These are phyloP conservation scores for Drosophila tripunctata DNA, from an alignment of 2,888 invertebrate species.

Conservation along the genomic window DNA sequence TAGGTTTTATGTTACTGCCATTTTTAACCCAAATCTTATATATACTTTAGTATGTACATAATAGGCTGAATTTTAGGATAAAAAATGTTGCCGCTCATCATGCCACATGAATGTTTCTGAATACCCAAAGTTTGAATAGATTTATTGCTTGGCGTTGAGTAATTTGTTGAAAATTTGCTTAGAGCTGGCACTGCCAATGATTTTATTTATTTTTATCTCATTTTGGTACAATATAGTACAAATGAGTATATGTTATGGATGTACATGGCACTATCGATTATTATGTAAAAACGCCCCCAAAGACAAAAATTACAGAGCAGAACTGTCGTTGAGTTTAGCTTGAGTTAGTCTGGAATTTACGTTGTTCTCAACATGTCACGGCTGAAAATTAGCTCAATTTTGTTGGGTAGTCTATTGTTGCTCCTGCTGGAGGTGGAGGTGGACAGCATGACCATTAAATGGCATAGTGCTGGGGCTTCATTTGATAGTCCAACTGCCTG, in stretches of 20 bases:
- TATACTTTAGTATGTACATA: too few species aligned
- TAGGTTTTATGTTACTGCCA: too few species aligned
- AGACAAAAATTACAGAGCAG: conserved; percentile 15
- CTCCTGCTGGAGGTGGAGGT: conserved; percentile 50
- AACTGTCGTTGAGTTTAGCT: conserved; percentile 7
- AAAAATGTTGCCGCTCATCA: too few species aligned
- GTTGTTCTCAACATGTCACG: conserved; percentile 46
- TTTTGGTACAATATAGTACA: too few species aligned
- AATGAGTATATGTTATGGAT: neutral
- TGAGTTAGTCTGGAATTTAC: conserved; percentile 12
- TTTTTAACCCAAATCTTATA: too few species aligned
- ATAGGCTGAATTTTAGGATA: too few species aligned
- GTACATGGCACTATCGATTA: conserved; percentile 8
- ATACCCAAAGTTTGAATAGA: neutral
- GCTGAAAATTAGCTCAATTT: conserved; percentile 1
- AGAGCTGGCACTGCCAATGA: conserved; percentile 7
- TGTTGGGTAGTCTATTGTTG: conserved; percentile 22
- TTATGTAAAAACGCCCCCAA: conserved; percentile 57
- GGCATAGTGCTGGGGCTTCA: conserved; percentile 66
- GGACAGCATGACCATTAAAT: conserved; percentile 63
- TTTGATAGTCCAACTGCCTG: conserved; percentile 73
- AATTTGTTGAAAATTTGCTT: conserved; percentile 18
- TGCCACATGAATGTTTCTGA: neutral
- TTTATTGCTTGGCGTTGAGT: conserved; percentile 7
- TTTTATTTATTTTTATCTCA: neutral